Evolutionary conservation across 2,888 invertebrate species (phyloP).

Genomic region (Hesperia comma): DNA sequence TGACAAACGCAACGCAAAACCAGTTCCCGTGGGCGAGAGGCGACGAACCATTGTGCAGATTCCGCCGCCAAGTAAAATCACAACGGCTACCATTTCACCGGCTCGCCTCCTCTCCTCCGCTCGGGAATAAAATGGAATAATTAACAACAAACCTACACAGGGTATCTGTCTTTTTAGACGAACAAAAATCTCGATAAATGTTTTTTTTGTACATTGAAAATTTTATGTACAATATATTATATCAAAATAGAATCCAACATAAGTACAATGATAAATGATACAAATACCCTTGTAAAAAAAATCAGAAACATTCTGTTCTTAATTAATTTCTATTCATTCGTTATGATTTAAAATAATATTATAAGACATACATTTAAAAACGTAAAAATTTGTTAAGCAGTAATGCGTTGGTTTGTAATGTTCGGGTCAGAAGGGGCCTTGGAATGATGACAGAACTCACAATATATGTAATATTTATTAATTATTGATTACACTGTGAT

Average conservation of each 20-base stretch:
- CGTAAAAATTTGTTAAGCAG: constrained; percentile 13
- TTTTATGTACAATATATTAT: too few species aligned
- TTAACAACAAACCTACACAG: background rate
- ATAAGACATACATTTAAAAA: background rate
- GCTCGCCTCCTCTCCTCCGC: background rate
- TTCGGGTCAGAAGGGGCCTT: too few species aligned
- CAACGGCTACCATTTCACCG: constrained; percentile 29
- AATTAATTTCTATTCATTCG: too few species aligned
- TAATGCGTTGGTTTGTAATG: constrained; percentile 32
- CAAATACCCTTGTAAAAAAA: too few species aligned
- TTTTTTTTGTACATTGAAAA: too few species aligned
- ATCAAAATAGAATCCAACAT: too few species aligned
- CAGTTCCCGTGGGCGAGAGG: constrained; percentile 69
- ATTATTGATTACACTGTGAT: too few species aligned
- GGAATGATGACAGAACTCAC: too few species aligned
- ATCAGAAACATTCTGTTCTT: too few species aligned
- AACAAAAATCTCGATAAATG: background rate
- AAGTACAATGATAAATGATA: too few species aligned
- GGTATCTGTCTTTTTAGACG: background rate
- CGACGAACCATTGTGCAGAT: constrained; percentile 47
- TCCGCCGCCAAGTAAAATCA: constrained; percentile 40
- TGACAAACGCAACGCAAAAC: constrained; percentile 58
- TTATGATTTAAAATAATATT: constrained; percentile 3
- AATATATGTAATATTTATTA: too few species aligned
- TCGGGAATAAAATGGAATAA: constrained; percentile 24